Base-by-base conservation (phyloP, 2,113 vertebrate species). In the Salvelinus alpinus region DNA sequence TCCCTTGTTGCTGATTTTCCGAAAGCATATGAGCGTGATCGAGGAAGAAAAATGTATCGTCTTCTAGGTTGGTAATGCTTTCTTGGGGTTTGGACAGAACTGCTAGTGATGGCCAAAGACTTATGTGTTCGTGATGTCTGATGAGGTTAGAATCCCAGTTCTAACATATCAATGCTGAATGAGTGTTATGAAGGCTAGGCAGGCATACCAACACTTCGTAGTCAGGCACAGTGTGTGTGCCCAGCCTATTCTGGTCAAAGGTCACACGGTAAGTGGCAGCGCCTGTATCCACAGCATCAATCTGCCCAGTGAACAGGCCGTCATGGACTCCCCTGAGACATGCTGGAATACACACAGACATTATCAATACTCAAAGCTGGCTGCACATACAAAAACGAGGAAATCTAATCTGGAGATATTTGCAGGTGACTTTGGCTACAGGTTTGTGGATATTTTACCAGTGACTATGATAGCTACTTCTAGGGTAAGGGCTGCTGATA, bases 151-250 rank as follows among this genome's bases (percentile, higher is more conserved):
- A 62, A 62, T 22, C n/a, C n/a, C 59, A 0, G 59, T 3, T 22
- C 2, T 62, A 22, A 22, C 59, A 22, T 24, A n/a, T 60, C 57
- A 62, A 22, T 22, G 7, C 2, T 62, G 59, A 62, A 13, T n/a
- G 31, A 20, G n/a, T 14, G 38, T 12, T 1, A 57, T 11, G 7
- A 9, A 22, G 5, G 54, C 54, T 71, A n/a, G 38, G 38, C 9
- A 44, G 82, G 90, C 94, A 95, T 92, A 99, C 97, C 75, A 99
- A 94, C 81, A 99, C 97, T 95, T 99, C 97, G 64, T 97, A 98
- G 92, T 99, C 98, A 82, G 97, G 97, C 89, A 99, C 94, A 3
- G 97, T 99, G 83, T 99, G 98, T 69, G 98, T 99, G 88, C 98
- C 98, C 69, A 99, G 94, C 20, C 97, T 97, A 76, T 91, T 92